phyloP scores from a whole-genome alignment of 2,888 invertebrate species.

The Erebia palarica region DNA sequence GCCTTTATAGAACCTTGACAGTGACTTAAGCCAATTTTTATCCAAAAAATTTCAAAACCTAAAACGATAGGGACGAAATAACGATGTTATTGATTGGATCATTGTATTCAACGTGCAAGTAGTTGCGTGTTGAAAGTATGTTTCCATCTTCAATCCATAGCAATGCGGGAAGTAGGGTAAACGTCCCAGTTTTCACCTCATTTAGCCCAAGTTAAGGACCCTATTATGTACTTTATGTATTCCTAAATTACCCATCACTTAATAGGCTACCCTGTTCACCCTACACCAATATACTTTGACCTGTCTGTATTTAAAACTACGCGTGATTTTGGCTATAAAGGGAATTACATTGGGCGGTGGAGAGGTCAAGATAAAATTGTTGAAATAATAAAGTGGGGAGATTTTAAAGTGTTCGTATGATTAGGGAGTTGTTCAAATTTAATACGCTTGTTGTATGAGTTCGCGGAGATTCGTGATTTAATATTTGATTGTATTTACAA shows the following conservation, averaged over 20 bases:
- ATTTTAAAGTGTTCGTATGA: slow-evolving; percentile 77
- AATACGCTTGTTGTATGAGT: slow-evolving; percentile 59
- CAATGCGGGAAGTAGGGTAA: slow-evolving; percentile 54
- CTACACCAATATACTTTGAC: slow-evolving; percentile 56
- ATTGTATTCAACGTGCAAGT: neutral
- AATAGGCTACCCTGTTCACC: slow-evolving; percentile 72
- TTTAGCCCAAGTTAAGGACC: slow-evolving; percentile 77
- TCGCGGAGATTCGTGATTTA: slow-evolving; percentile 35
- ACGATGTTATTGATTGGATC: no score
- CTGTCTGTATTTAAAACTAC: slow-evolving; percentile 43
- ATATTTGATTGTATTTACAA: slow-evolving; percentile 34
- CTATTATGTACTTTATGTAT: slow-evolving; percentile 83
- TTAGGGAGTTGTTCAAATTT: slow-evolving; percentile 78
- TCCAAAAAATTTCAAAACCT: no score
- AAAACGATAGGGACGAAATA: no score
- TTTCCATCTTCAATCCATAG: neutral
- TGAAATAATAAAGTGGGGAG: slow-evolving; percentile 60
- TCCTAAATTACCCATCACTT: slow-evolving; percentile 82
- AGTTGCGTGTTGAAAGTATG: neutral
- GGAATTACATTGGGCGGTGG: slow-evolving; percentile 15
- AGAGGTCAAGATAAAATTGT: slow-evolving; percentile 56
- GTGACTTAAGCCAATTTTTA: no score
- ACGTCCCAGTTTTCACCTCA: slow-evolving; percentile 79
- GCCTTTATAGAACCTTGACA: no score
- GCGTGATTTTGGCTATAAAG: neutral